Evolutionary conservation across 2,113 vertebrate species (phyloP).

Genomic region (Ciconia stormi): DNA sequence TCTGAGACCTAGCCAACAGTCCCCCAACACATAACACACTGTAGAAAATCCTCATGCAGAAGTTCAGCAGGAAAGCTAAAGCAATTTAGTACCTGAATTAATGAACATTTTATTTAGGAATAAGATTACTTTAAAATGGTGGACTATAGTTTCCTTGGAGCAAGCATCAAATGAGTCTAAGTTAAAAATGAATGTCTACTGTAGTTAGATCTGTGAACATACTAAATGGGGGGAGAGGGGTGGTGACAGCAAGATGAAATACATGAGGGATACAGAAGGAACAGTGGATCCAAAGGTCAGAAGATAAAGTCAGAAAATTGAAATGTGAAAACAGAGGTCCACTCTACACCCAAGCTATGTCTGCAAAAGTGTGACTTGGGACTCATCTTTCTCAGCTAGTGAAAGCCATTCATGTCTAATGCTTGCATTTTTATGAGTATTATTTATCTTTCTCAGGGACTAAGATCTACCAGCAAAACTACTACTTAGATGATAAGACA

Average conservation of each 20-base stretch:
- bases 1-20: not conserved
- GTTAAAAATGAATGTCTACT: not conserved
- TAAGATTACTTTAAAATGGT: not conserved
- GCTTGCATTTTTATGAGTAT: not conserved
- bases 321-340: not conserved
- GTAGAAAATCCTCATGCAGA: not conserved
- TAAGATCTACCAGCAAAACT: not conserved
- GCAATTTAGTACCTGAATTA: not conserved
- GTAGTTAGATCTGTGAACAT: not conserved
- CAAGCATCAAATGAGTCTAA: not conserved
- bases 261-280: not conserved
- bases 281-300: not conserved
- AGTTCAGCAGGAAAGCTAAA: not conserved
- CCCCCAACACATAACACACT: not conserved
- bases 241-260: not conserved
- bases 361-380: not conserved
- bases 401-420: not conserved
- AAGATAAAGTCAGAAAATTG: not conserved
- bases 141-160: not conserved
- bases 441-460: not conserved
- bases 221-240: accelerated
- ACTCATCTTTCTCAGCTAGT: not conserved
- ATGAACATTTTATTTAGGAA: not conserved
- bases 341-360: not conserved
- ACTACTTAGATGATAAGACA: not conserved